Evolutionary conservation across 2,113 vertebrate species (phyloP).

Genomic region (Channa argus): DNA sequence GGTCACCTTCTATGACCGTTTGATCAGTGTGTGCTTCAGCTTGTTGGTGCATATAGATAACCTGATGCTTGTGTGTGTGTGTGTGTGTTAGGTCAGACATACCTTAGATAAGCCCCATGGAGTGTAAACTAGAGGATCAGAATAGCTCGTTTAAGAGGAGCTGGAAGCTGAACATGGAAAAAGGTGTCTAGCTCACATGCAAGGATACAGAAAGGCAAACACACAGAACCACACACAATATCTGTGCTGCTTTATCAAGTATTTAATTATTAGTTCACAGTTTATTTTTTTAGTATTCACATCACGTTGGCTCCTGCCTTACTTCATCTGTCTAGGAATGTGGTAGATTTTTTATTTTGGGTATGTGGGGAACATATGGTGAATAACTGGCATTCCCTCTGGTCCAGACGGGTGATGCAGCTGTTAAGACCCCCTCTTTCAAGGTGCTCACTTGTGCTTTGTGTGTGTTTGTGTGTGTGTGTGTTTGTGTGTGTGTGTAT

Average conservation of each 20-base stretch:
- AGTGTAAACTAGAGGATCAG: slow-evolving; percentile 62
- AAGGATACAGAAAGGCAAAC: slow-evolving; percentile 17
- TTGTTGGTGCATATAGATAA: slow-evolving; percentile 10
- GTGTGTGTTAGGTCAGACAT: slow-evolving; percentile 42
- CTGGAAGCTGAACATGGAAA: slow-evolving; percentile 68
- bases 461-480: slow-evolving; percentile 6
- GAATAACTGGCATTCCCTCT: slow-evolving; percentile 63
- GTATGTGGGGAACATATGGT: slow-evolving; percentile 73
- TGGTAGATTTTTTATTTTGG: slow-evolving; percentile 76
- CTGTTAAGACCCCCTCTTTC: slow-evolving; percentile 73
- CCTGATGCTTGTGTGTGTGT: neutral
- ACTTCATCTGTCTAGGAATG: slow-evolving; percentile 62
- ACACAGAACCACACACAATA: slow-evolving; percentile 1
- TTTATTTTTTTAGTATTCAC: slow-evolving; percentile 6
- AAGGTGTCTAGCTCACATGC: slow-evolving; percentile 45
- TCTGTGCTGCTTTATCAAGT: neutral
- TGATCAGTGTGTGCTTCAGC: slow-evolving; percentile 25
- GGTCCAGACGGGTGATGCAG: slow-evolving; percentile 58
- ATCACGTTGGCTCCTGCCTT: slow-evolving; percentile 5
- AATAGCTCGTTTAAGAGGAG: slow-evolving; percentile 75
- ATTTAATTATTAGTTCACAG: neutral
- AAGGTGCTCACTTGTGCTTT: slow-evolving; percentile 50
- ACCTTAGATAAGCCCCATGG: slow-evolving; percentile 69
- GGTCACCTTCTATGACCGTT: slow-evolving; percentile 39
- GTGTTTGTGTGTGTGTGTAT: slow-evolving; percentile 9